phyloP scores from a whole-genome alignment of 2,113 vertebrate genomes.

The Odocoileus virginianus region DNA sequence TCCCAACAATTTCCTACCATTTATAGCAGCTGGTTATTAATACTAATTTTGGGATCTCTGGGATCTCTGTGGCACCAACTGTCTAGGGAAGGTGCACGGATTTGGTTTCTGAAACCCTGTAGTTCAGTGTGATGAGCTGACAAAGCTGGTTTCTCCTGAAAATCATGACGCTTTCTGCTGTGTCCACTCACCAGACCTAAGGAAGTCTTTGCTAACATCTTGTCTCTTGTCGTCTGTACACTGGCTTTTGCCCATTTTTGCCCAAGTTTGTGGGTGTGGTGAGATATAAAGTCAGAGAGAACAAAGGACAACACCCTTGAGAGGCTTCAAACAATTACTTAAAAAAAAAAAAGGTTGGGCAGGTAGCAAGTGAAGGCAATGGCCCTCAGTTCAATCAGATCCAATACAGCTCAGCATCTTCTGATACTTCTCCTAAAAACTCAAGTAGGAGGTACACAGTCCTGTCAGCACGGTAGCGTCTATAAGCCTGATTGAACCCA shows the following conservation, averaged over 20 bases:
- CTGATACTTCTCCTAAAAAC: neutral
- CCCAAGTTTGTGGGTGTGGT: neutral
- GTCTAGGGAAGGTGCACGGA: neutral
- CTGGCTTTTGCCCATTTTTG: neutral
- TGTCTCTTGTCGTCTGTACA: neutral
- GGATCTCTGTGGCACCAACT: neutral
- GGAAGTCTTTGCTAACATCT: neutral
- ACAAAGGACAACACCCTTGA: neutral
- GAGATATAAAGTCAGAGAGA: neutral
- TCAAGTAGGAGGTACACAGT: neutral
- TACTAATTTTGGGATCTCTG: neutral
- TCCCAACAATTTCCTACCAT: neutral
- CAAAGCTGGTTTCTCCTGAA: neutral
- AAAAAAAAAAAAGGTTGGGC: neutral
- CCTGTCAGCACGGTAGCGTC: fast-evolving
- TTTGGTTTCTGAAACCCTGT: neutral
- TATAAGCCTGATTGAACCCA: too few species aligned
- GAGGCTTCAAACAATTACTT: neutral
- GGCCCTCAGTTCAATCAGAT: neutral
- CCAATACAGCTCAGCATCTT: fast-evolving
- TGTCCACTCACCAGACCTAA: neutral
- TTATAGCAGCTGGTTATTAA: neutral
- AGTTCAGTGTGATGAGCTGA: neutral
- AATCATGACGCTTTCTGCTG: neutral
- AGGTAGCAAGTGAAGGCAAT: neutral